Evolutionary conservation across 2,797 vertebrate genomes (phyloP).

Genomic region (Onychomys torridus): DNA sequence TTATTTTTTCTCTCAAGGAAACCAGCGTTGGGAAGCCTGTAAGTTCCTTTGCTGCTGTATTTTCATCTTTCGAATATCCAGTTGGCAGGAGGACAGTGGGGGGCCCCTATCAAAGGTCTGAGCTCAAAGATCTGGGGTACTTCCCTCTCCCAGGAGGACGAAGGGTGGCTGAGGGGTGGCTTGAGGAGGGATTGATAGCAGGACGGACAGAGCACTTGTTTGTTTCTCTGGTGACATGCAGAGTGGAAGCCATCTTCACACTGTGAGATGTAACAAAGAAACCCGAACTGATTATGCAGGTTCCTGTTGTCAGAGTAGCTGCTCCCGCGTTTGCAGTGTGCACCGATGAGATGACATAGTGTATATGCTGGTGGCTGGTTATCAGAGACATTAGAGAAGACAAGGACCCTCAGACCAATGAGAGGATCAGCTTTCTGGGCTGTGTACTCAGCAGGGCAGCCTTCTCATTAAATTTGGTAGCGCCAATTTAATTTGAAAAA

Average conservation of each 20-base stretch:
- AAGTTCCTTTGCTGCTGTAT: conserved; percentile 74
- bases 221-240: conserved; percentile 89
- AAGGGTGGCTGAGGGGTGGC: conserved; percentile 59
- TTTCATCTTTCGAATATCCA: conserved; percentile 69
- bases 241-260: conserved; percentile 90
- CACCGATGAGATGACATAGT: conserved; percentile 89
- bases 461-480: conserved; percentile 89
- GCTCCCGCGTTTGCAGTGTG: conserved; percentile 88
- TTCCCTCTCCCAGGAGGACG: conserved; percentile 59
- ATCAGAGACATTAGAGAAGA: conserved; percentile 90
- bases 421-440: conserved; percentile 89
- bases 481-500: conserved; percentile 84
- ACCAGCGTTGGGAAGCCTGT: conserved; percentile 77
- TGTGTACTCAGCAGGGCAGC: conserved; percentile 89
- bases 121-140: conserved; percentile 66
- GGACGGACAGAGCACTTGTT: conserved; percentile 86
- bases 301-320: conserved; percentile 90
- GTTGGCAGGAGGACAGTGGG: conserved; percentile 76
- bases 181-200: conserved; percentile 87
- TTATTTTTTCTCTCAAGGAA: conserved; percentile 67
- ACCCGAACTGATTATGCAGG: conserved; percentile 88
- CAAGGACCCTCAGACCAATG: conserved; percentile 87
- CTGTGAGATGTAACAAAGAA: conserved; percentile 91
- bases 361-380: conserved; percentile 90
- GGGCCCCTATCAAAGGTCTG: conserved; percentile 74